Percentiles rank a stretch among this genome's conserved stretches.
Conservation (phyloP, 2,888 invertebrate species). For the Pristionchus exspectatus region DNA sequence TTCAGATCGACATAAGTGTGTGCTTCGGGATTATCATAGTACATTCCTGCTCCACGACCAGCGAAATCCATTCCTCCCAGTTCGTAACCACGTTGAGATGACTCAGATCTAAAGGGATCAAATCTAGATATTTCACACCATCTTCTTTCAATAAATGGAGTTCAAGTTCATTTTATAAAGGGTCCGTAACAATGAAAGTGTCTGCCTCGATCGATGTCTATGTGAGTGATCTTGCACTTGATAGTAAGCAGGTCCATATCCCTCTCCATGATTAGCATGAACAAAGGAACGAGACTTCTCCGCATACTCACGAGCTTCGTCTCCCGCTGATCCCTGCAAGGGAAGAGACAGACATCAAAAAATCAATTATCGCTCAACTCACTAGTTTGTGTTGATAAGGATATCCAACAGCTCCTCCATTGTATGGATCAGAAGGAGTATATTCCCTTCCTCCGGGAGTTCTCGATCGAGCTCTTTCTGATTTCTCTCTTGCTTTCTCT, state of each 20-base stretch:
- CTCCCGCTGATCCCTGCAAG: conserved; percentile 1
- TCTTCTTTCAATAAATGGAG: background rate
- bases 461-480: conserved; percentile 57
- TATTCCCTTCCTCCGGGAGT: conserved; percentile 33
- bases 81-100: conserved; percentile 60
- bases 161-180: background rate
- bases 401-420: background rate
- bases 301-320: conserved; percentile 63
- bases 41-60: conserved; percentile 56
- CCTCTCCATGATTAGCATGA: conserved; percentile 13
- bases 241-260: conserved; percentile 62
- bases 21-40: conserved; percentile 44
- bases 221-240: conserved; percentile 58
- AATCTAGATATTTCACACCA: no score
- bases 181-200: background rate
- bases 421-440: background rate
- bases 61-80: conserved; percentile 69
- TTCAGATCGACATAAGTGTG: background rate
- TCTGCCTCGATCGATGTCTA: conserved; percentile 59
- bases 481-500: conserved; percentile 67
- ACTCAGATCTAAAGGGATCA: background rate
- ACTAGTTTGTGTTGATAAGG: conserved; percentile 23
- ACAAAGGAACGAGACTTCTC: conserved; percentile 61
- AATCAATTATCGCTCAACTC: background rate
- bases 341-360: conserved; percentile 5